Evolutionary conservation across 2,888 invertebrate genomes (phyloP), one percentile per base, ranked within the genome.

Genomic region (Cephus sareptanus): DNA sequence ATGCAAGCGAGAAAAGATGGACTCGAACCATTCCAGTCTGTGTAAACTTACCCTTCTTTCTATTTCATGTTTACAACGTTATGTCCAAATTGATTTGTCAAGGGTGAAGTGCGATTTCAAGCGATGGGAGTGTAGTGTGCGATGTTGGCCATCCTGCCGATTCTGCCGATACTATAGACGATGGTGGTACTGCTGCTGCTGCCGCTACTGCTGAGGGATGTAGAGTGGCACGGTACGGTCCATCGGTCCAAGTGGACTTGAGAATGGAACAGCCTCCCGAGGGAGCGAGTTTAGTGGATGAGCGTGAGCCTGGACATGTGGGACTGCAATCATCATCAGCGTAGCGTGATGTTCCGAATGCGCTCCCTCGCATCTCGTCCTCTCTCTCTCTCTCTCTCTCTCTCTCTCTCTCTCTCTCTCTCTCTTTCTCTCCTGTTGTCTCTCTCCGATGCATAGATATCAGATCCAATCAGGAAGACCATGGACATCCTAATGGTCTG

Each of bases 21-120:
- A 15, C 40, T 40, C 1, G 4, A 15, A 15, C 6, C 15, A 40
- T 40, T 40, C 40, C 74, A 75, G 83, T 80, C 82, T 85, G 84
- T 86, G 84, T 80, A 85, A 87, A 88, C 85, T 83, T 34, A 34
- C 81, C 81, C 81, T 35, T 84, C 80, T 83, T 79, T 79, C 80
- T 83, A 80, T 83, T 81, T 83, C 88, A 86, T 90, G 87, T 90
- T 90, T 89, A 88, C 90, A 87, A 85, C 87, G 85, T 88, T 87
- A 90, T 85, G 90, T 86, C 88, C 87, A 87, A 90, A 90, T 90
- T 89, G 90, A 90, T 91, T 91, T 87, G 88, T 89, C 88, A 87
- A 86, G 87, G 85, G 83, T 83, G 81, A 30, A 33, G n/a, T 56
- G 34, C 70, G 70, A 70, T 12, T 70, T 30, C 70, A 12, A 37